Evolutionary conservation across 2,797 vertebrate species (phyloP).

Genomic region (Chromis chromis): DNA sequence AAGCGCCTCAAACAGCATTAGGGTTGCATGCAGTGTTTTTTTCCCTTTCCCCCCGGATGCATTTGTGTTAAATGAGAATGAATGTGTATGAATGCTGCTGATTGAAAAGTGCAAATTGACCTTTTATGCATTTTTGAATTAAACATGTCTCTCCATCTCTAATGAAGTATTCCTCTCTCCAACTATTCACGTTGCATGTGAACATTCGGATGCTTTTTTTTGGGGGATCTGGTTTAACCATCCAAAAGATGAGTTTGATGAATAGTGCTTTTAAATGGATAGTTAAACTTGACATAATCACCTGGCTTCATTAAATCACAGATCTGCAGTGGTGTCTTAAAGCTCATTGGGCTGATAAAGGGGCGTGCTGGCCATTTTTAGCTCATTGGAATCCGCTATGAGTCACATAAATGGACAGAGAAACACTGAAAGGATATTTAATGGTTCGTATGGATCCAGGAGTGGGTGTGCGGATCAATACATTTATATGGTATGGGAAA

Average conservation of each 20-base stretch:
- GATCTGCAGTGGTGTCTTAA: constrained; percentile 32
- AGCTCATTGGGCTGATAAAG: constrained; percentile 33
- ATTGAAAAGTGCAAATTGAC: constrained; percentile 50
- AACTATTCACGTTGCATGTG: constrained; percentile 32
- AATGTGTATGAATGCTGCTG: constrained; percentile 30
- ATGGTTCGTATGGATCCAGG: constrained; percentile 68
- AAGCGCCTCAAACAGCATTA: constrained; percentile 37
- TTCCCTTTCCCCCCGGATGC: not conserved
- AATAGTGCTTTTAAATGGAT: constrained; percentile 28
- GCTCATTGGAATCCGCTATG: constrained; percentile 43
- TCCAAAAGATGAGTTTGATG: constrained; percentile 38
- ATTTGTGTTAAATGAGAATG: constrained; percentile 39
- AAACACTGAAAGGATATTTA: constrained; percentile 76
- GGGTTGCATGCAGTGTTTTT: constrained; percentile 20
- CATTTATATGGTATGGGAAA: constrained; percentile 67
- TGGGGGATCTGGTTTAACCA: constrained; percentile 7
- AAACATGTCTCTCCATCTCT: constrained; percentile 15
- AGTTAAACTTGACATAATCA: constrained; percentile 47
- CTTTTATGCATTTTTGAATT: constrained; percentile 42
- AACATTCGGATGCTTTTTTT: constrained; percentile 33
- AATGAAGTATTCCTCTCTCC: constrained; percentile 14
- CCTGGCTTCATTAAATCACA: constrained; percentile 43
- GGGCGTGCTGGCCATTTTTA: constrained; percentile 47
- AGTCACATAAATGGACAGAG: constrained; percentile 70
- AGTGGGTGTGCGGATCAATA: constrained; percentile 74